Conservation (phyloP, 2,797 vertebrate genomes). For the Sebastolobus altivelis region DNA sequence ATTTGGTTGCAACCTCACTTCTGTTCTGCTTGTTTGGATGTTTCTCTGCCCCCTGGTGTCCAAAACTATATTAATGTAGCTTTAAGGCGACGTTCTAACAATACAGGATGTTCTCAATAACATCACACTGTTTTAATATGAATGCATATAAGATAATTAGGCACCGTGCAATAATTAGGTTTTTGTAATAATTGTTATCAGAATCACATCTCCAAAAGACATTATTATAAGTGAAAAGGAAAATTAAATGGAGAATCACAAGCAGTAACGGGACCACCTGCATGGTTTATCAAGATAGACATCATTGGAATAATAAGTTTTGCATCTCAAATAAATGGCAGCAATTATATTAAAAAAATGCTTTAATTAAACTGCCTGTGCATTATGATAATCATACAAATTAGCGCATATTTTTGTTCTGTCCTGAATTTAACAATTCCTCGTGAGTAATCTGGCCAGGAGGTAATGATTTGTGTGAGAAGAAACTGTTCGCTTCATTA, state of each 20-base stretch:
- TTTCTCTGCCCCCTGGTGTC: too few species aligned
- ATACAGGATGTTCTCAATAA: not conserved
- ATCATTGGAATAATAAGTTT: not conserved
- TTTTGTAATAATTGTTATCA: not conserved
- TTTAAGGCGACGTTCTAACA: too few species aligned
- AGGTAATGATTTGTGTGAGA: constrained; percentile 7
- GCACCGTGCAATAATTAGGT: not conserved
- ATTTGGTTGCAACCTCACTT: too few species aligned
- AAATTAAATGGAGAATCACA: not conserved
- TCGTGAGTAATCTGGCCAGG: constrained; percentile 17
- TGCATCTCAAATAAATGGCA: constrained; percentile 1
- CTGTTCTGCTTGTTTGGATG: too few species aligned
- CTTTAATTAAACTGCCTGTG: constrained; percentile 16
- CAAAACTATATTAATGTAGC: too few species aligned
- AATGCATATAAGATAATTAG: not conserved
- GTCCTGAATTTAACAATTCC: not conserved
- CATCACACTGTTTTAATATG: not conserved
- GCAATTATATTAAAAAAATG: not conserved
- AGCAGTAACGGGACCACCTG: not conserved
- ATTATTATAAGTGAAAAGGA: not conserved
- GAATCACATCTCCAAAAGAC: not conserved
- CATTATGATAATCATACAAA: constrained; percentile 2
- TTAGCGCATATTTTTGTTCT: not conserved
- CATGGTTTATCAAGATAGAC: not conserved
- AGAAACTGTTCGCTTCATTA: constrained; percentile 22